Evolutionary conservation across 2,113 vertebrate species (phyloP), one percentile per base, ranked within the genome.

Genomic region (Cyphomyrus plagiostoma): DNA sequence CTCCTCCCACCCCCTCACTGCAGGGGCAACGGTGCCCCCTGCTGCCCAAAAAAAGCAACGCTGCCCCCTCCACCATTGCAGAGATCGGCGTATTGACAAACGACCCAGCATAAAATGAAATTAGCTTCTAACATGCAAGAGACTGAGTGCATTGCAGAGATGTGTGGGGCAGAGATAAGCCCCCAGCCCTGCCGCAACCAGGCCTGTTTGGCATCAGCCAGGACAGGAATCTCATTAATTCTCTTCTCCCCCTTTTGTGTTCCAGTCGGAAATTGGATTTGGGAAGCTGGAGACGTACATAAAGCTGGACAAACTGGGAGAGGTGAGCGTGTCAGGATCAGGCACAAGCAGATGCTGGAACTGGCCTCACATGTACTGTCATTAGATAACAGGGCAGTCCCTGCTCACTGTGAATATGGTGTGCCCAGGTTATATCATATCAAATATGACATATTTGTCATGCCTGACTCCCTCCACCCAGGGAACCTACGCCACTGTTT

Each of bases 401-500:
- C 19, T 84, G 82, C 21, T 84, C 82, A 26, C n/a, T 84, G 1
- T 42, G 74, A 80, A 77, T 77, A 77, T 77, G 13, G 15, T 6
- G 4, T 77, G 11, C 4, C 70, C 70, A 77, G 13, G 35, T 77
- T 39, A 30, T 13, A 11, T 39, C 30, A 15, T 39, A 74, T 30
- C 26, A 35, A 35, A 35, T 35, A 35, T 35, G 1, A 35, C 35
- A 35, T 35, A 35, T 77, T 4, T 30, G 70, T 39, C 35, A 35
- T 77, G 70, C 70, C 70, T 80, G 35, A 80, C 15, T 21, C 2
- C 70, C 30, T 17, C 74, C 17, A 53, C 91, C 17, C 58, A 99
- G 98, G 98, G 98, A 89, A 99, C 98, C 49, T 99, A 99, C 0
- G 98, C 98, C 89, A 99, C 98, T 9, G 98, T 99, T 89, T 99